Base-by-base conservation (phyloP, 1,140 invertebrate genomes). In the Harpegnathos saltator region DNA sequence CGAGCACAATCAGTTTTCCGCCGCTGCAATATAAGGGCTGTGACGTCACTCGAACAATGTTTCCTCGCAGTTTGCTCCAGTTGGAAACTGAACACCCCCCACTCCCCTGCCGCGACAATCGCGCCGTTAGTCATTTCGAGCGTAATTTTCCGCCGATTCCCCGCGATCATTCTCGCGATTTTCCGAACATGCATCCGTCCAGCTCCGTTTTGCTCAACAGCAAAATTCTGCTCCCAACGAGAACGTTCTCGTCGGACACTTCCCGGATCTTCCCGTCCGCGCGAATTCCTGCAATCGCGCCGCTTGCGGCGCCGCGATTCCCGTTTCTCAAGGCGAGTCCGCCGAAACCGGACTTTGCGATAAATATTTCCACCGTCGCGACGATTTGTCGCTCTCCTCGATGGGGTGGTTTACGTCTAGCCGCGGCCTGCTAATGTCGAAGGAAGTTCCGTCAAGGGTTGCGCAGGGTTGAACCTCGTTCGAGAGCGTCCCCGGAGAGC, bases 401-500 rank as follows among this genome's bases (percentile, higher is more conserved):
- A 71, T 15, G 33, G 44, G n/a, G 17, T 1, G n/a, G 44, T 80
- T 58, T 22, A 69, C 50, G 58, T 71, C 3, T n/a, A n/a, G n/a
- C n/a, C n/a, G 44, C 33, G 38, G 9, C 22, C 3, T 44, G 22
- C 62, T 12, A 4, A 56, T 26, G 52, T 59, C 22, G 22, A 68
- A 78, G 19, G 54, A 58, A n/a, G 15, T 33, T 17, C 38, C 24
- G 14, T 22, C n/a, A 22, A 17, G 50, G n/a, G n/a, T n/a, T n/a
- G 17, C 29, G 33, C 58, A 56, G 52, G 12, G 22, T 68, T 77
- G 26, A 1, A 22, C 11, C 52, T 12, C 33, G 52, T 69, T 71
- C n/a, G 54, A 59, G 24, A 85, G 65, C 66, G 29, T 82, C 56
- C 50, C 33, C 29, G 14, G 68, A 58, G 89, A 84, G 22, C 48